phyloP scores from a whole-genome alignment of 1,140 invertebrate species.

The Mylabris phalerata region DNA sequence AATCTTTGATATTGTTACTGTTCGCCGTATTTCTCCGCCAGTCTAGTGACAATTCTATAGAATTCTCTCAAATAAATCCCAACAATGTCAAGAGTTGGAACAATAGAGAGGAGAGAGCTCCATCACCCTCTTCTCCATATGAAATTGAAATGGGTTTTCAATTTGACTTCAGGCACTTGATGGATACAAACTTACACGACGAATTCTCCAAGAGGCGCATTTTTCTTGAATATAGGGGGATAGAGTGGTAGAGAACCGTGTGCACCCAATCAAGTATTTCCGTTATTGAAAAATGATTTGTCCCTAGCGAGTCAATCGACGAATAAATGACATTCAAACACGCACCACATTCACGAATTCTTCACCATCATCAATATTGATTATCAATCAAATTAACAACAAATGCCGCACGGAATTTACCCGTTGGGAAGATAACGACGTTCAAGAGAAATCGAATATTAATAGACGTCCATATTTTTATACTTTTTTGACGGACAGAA shows the following conservation, averaged over 20 bases:
- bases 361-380: conserved; percentile 8
- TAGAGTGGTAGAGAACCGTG: neutral
- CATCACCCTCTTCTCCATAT: no score
- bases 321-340: conserved; percentile 19
- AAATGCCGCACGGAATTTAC: neutral
- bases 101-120: no score
- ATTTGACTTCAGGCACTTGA: conserved; percentile 16
- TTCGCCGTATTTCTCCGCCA: no score
- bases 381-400: conserved; percentile 7
- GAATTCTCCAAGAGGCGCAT: conserved; percentile 1
- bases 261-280: conserved; percentile 14
- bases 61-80: no score
- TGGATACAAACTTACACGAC: conserved; percentile 10
- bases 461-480: no score
- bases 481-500: no score
- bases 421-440: no score
- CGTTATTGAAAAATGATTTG: conserved; percentile 26
- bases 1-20: no score
- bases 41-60: no score
- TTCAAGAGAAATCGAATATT: no score
- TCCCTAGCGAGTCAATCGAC: conserved; percentile 10
- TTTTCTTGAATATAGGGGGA: no score
- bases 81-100: no score
- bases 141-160: conserved; percentile 14
- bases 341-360: conserved; percentile 15